Base-by-base conservation (phyloP, 2,888 invertebrate genomes). In the Perizoma flavofasciatum region DNA sequence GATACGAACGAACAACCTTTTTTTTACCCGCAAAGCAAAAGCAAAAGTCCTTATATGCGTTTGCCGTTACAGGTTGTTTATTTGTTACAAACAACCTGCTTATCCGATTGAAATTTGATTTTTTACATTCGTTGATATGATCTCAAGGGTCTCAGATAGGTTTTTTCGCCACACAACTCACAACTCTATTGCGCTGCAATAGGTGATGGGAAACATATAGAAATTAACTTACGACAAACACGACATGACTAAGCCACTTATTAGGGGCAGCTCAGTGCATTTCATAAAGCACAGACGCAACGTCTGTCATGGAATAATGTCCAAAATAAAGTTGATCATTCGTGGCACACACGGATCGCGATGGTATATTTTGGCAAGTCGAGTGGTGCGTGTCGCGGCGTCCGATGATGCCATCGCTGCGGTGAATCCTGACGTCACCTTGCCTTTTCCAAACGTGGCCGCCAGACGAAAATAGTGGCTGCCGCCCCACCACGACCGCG, bases 371-470 rank as follows among this genome's bases (percentile, higher is more conserved):
- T 92, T 92, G 90, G 91, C 90, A 89, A 85, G 83, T 83, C 81
- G 84, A 79, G 70, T 81, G 78, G 83, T 86, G 86, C 85, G 89
- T 88, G 89, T 88, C 89, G 89, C 86, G 84, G 78, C 83, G 82
- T 76, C 77, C 85, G 89, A 89, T 91, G 91, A 89, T 90, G 90
- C 89, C 91, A 92, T 89, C 91, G 90, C 90, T 81, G 83, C 81
- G 82, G 89, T 86, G 84, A 85, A 85, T 78, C 81, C 87, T 92
- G 91, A 92, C 91, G 91, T 91, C 90, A 90, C 79, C 89, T 76
- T 82, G 82, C 90, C 88, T 92, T 91, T 90, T 91, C 89, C 90
- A 90, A 92, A 90, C 90, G 90, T 89, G 89, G 89, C 90, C 87
- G 90, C 88, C 91, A 92, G 91, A 92, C 92, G 85, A 90, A 92